Evolutionary conservation across 1,140 invertebrate species (phyloP).

Genomic region (Drosophila nigromelanica): DNA sequence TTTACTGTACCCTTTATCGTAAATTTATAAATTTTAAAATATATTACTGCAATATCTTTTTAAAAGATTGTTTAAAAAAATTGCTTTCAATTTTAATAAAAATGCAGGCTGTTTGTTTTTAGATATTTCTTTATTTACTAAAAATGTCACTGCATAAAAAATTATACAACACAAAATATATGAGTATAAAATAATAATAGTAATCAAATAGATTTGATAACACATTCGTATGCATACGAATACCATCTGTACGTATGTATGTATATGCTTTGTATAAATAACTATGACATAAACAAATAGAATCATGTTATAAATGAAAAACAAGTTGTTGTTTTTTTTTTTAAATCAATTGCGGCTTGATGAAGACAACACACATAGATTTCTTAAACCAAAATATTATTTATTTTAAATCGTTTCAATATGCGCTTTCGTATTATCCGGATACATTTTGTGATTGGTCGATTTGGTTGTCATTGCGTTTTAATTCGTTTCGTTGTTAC

Average conservation of each 20-base stretch:
- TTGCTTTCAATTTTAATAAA: too few relatives aligned
- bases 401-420: constrained; percentile 68
- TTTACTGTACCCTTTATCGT: constrained; percentile 28
- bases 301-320: constrained; percentile 46
- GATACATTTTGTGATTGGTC: constrained; percentile 66
- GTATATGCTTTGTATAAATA: constrained; percentile 53
- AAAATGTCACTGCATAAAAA: constrained; percentile 76
- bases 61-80: too few relatives aligned
- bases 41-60: not conserved
- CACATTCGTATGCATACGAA: constrained; percentile 77
- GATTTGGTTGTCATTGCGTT: constrained; percentile 50
- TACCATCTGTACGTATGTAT: constrained; percentile 34
- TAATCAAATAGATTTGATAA: constrained; percentile 67
- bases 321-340: constrained; percentile 18
- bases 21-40: constrained; percentile 14
- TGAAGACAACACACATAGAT: constrained; percentile 53
- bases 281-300: constrained; percentile 54
- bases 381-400: constrained; percentile 29
- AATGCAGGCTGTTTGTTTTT: constrained; percentile 36
- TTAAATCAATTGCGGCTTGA: constrained; percentile 21
- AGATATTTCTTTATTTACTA: constrained; percentile 72
- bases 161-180: constrained; percentile 80
- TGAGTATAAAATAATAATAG: constrained; percentile 69
- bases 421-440: constrained; percentile 78
- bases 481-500: constrained; percentile 77